A percentile compares a stretch with the other conserved stretches of the same genome.
Conservation (phyloP, 2,888 invertebrate species). For the Lissocephala sabroskyi region DNA sequence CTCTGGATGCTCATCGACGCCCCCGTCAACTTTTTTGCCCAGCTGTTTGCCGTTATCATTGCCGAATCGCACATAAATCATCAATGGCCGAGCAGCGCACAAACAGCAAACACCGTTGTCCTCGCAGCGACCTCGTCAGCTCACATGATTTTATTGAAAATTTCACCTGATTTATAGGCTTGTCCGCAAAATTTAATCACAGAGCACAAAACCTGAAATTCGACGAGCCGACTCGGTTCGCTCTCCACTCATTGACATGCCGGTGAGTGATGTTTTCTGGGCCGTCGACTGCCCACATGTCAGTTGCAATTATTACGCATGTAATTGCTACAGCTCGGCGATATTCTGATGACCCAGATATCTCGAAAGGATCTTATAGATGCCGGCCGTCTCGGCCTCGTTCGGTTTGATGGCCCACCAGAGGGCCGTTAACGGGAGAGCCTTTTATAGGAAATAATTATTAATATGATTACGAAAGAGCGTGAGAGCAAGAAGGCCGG, state of each 20-base stretch:
- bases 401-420: conserved; percentile 47
- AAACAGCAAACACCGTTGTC: conserved; percentile 7
- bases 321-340: no score
- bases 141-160: conserved; percentile 49
- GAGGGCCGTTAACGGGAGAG: conserved; percentile 36
- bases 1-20: neutral
- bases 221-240: no score
- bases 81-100: conserved; percentile 25
- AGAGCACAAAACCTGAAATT: conserved; percentile 51
- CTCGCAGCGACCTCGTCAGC: conserved; percentile 24
- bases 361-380: no score
- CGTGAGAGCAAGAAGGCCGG: no score
- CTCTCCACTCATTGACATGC: conserved; percentile 21
- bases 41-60: conserved; percentile 34
- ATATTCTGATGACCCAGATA: no score
- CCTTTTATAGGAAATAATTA: conserved; percentile 46
- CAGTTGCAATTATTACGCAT: conserved; percentile 62
- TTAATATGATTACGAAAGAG: conserved; percentile 55
- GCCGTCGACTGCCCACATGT: no score
- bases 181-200: conserved; percentile 46
- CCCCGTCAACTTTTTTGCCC: conserved; percentile 15
- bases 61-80: conserved; percentile 44
- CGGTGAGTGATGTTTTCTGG: conserved; percentile 46
- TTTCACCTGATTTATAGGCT: conserved; percentile 50
- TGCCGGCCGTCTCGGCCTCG: conserved; percentile 30